Conservation (phyloP, 2,113 vertebrate species). For the Gracilinanus agilis region DNA sequence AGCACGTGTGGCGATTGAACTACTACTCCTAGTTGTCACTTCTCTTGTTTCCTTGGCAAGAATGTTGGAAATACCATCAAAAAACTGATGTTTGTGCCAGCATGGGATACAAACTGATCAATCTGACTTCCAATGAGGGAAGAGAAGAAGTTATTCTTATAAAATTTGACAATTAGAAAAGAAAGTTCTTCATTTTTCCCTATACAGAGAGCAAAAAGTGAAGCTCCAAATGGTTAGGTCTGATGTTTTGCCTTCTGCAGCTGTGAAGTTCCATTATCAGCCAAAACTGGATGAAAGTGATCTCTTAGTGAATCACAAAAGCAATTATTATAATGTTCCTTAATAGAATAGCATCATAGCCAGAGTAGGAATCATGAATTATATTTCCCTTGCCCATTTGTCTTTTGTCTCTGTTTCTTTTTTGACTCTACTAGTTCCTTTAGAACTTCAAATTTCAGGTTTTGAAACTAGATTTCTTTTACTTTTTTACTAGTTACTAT, state of each 20-base stretch:
- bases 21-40: conserved; percentile 60
- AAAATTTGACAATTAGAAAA: background rate
- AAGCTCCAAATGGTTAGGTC: background rate
- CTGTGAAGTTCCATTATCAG: background rate
- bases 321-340: background rate
- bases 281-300: background rate
- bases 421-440: background rate
- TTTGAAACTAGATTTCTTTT: conserved; percentile 17
- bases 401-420: background rate
- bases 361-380: background rate
- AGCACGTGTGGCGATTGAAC: conserved; percentile 55
- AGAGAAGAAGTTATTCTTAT: background rate
- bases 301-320: background rate
- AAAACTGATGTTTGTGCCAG: conserved; percentile 35
- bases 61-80: conserved; percentile 58
- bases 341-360: background rate
- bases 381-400: background rate
- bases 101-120: background rate
- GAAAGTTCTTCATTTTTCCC: background rate
- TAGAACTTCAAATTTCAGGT: background rate
- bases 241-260: background rate
- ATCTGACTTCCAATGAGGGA: background rate
- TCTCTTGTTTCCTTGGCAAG: conserved; percentile 69
- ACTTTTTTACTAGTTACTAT: background rate
- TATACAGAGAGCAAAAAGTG: background rate